phyloP scores from a whole-genome alignment of 1,140 invertebrate genomes.

The Ephestia elutella region DNA sequence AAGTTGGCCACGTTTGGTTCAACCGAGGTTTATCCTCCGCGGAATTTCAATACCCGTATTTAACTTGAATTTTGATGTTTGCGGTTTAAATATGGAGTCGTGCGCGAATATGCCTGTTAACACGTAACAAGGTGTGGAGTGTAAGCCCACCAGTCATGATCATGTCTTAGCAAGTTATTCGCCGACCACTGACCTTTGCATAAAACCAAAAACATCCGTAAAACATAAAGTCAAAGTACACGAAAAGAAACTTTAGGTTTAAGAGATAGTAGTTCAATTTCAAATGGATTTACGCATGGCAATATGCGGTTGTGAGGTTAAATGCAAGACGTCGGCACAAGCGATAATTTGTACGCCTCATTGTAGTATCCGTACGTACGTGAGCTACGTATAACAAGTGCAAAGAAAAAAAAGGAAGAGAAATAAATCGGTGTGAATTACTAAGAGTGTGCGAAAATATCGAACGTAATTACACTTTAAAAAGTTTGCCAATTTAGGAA shows the following conservation, averaged over 20 bases:
- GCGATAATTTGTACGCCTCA: slow-evolving; percentile 70
- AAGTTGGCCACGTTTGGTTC: not conserved
- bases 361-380: slow-evolving; percentile 69
- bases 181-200: slow-evolving; percentile 60
- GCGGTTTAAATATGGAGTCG: slow-evolving; percentile 67
- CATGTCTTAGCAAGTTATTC: slow-evolving; percentile 70
- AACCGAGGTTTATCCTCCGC: not conserved
- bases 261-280: slow-evolving; percentile 25
- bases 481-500: slow-evolving; percentile 12
- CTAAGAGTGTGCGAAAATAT: slow-evolving; percentile 30
- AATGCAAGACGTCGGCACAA: slow-evolving; percentile 51
- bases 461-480: slow-evolving; percentile 33
- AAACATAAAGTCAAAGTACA: slow-evolving; percentile 9
- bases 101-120: slow-evolving; percentile 71
- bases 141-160: slow-evolving; percentile 71
- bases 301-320: slow-evolving; percentile 38
- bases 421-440: slow-evolving; percentile 52
- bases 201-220: slow-evolving; percentile 36
- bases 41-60: slow-evolving; percentile 3
- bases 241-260: slow-evolving; percentile 16
- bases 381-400: slow-evolving; percentile 58
- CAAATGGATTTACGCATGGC: slow-evolving; percentile 8
- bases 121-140: slow-evolving; percentile 72
- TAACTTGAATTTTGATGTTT: slow-evolving; percentile 49
- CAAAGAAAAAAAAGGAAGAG: slow-evolving; percentile 55